These are phyloP conservation scores for Chrysolina oricalcia DNA, from an alignment of 2,888 invertebrate species.

Conservation along the genomic window DNA sequence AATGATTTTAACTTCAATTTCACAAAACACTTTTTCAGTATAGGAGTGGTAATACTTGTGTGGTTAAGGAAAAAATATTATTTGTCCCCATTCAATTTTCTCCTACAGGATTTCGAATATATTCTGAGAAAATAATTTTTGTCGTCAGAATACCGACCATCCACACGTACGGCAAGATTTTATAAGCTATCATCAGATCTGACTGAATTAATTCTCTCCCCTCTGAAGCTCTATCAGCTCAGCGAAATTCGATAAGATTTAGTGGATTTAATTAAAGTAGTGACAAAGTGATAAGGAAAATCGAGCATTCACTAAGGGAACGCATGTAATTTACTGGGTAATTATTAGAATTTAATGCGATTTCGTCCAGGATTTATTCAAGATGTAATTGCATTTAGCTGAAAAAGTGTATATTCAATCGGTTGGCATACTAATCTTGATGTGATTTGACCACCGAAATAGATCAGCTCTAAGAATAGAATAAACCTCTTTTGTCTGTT, in stretches of 20 bases:
- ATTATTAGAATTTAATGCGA: constrained; percentile 5
- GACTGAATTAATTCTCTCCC: not conserved
- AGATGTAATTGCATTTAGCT: not conserved
- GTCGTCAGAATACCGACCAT: too few relatives aligned
- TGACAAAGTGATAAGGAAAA: constrained; percentile 11
- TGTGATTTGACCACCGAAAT: too few relatives aligned
- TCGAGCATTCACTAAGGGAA: constrained; percentile 7
- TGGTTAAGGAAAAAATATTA: too few relatives aligned
- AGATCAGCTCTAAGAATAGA: too few relatives aligned
- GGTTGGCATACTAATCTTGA: not conserved
- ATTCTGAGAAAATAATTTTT: too few relatives aligned
- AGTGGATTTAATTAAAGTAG: constrained; percentile 14
- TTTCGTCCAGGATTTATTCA: not conserved
- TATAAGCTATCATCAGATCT: not conserved
- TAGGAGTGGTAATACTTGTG: too few relatives aligned
- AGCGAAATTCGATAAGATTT: not conserved
- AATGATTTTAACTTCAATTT: too few relatives aligned
- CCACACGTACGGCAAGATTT: not conserved
- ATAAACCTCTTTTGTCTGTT: too few relatives aligned
- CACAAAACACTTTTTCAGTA: too few relatives aligned
- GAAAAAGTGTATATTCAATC: not conserved
- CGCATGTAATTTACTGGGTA: constrained; percentile 9
- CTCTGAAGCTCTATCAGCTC: not conserved
- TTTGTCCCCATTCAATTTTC: too few relatives aligned
- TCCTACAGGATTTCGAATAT: too few relatives aligned